phyloP scores from a whole-genome alignment of 2,888 invertebrate genomes.

The Cyrtodaria siliqua region DNA sequence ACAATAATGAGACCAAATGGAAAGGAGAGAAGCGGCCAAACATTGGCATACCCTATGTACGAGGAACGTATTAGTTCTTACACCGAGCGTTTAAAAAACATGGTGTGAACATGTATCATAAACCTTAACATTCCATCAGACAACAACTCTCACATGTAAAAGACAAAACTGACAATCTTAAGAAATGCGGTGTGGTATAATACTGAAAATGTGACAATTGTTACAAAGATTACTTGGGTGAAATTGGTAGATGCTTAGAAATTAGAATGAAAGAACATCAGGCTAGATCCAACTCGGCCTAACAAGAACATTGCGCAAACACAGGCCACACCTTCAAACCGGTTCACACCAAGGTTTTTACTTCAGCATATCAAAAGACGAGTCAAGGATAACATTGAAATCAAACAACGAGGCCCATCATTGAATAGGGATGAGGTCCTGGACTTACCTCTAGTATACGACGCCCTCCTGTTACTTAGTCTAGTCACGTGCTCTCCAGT shows the following conservation, averaged over 20 bases:
- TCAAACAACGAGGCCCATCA: neutral
- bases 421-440: neutral
- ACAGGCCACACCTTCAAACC: neutral
- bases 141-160: neutral
- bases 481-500: too few species aligned
- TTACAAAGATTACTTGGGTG: neutral
- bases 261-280: neutral
- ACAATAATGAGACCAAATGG: too few species aligned
- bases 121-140: neutral
- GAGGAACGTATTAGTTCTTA: neutral
- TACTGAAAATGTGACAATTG: neutral
- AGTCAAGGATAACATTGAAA: neutral
- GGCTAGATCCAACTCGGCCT: neutral
- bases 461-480: neutral
- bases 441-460: neutral
- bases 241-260: neutral
- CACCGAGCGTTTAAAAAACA: neutral
- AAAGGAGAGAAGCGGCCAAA: too few species aligned
- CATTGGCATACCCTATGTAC: neutral
- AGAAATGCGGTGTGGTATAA: neutral
- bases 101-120: slow-evolving; percentile 2
- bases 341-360: neutral
- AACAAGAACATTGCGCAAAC: neutral
- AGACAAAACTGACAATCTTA: neutral
- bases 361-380: neutral